A percentile compares a stretch with the other conserved stretches of the same genome.
Conservation (phyloP, 2,888 invertebrate species). For the Latheticus oryzae region DNA sequence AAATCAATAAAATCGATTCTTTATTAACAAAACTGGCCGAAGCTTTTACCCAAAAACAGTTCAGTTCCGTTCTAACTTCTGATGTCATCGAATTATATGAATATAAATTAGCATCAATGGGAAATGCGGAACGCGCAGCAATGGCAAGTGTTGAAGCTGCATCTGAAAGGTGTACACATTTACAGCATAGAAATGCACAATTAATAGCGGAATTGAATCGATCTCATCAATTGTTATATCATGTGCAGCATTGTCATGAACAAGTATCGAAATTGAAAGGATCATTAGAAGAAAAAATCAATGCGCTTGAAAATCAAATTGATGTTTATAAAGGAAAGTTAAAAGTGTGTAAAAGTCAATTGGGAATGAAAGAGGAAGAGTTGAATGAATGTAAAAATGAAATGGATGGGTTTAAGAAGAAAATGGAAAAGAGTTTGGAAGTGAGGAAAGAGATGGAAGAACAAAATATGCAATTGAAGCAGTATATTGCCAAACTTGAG, state of each 20-base stretch:
- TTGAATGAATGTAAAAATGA: constrained; percentile 51
- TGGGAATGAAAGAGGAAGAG: constrained; percentile 43
- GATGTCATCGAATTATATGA: constrained; percentile 80
- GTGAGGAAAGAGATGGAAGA: constrained; percentile 51
- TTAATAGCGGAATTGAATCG: constrained; percentile 66
- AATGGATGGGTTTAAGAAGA: constrained; percentile 43
- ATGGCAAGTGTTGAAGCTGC: constrained; percentile 68
- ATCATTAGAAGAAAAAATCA: constrained; percentile 39
- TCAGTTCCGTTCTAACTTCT: constrained; percentile 70
- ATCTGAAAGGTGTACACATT: constrained; percentile 65
- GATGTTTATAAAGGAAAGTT: constrained; percentile 52
- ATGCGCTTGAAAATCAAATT: constrained; percentile 28
- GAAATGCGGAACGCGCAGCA: constrained; percentile 67
- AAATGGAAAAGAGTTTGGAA: constrained; percentile 50
- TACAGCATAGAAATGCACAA: constrained; percentile 68
- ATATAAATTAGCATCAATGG: constrained; percentile 73
- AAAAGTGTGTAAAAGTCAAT: constrained; percentile 47
- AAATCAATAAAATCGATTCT: constrained; percentile 58
- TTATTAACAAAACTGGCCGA: constrained; percentile 52
- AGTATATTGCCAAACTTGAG: constrained; percentile 55
- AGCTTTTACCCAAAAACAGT: constrained; percentile 30
- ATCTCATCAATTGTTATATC: constrained; percentile 66
- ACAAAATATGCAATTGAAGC: constrained; percentile 52
- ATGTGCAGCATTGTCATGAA: constrained; percentile 67
- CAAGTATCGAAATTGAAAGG: constrained; percentile 59